These are phyloP conservation scores for Brachionus plicatilis DNA, from an alignment of 1,140 invertebrate genomes.

Conservation along the genomic window DNA sequence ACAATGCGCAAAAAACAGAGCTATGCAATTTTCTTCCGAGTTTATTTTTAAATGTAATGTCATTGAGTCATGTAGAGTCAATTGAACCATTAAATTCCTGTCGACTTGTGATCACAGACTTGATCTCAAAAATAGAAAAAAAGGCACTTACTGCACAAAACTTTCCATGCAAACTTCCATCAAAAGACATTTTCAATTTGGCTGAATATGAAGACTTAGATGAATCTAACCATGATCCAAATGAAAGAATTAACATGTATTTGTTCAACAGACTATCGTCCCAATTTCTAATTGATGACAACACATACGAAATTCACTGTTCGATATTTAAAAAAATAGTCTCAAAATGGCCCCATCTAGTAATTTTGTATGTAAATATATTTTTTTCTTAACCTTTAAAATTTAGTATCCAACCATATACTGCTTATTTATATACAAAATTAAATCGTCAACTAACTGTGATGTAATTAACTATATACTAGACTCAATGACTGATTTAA, in stretches of 20 bases:
- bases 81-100: background rate
- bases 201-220: background rate
- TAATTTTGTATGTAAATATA: background rate
- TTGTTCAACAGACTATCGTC: background rate
- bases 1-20: background rate
- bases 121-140: background rate
- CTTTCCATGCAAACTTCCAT: background rate
- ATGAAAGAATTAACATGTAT: background rate
- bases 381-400: background rate
- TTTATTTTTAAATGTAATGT: background rate
- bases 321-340: background rate
- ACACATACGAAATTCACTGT: background rate
- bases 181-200: background rate
- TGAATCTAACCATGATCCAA: background rate
- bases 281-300: background rate
- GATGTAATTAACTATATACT: background rate
- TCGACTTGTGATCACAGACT: background rate
- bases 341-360: background rate
- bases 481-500: background rate
- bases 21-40: background rate
- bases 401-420: background rate
- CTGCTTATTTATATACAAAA: constrained; percentile 30
- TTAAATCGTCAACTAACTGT: background rate
- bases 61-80: constrained; percentile 4
- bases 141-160: background rate